Base-by-base conservation (phyloP, 2,888 invertebrate genomes). In the Cremastobaeus sp. region DNA sequence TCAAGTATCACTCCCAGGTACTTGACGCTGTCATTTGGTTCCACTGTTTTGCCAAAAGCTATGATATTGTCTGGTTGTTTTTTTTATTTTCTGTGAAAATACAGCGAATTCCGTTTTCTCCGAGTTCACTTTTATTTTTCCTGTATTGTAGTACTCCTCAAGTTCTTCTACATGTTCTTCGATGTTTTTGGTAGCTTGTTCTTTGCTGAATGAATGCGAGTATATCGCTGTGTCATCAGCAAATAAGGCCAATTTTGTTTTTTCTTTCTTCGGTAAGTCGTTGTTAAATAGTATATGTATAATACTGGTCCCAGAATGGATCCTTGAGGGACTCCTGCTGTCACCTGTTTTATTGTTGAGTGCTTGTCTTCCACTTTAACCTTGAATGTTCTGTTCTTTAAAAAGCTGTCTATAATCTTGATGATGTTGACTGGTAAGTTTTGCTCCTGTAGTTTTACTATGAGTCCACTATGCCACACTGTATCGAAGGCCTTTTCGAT, bases 1-100 rank as follows among this genome's bases (percentile, higher is more conserved):
- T 81, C 80, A 8, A 82, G 54, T 4, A 45, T 21, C 0, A 81
- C 75, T 1, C 78, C 81, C 0, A 82, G 73, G 17, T 81, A 78
- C 62, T 74, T 77, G 3, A 76, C 76, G 15, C 21, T 50, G 8
- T 59, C 62, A 35, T 20, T 43, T n/a, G 11, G 11, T 43, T 64
- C 8, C n/a, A 14, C 1, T 11, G 9, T 6, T 62, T 73, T 3
- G 12, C n/a, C 35, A 12, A 70, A 69, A 5, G 15, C 45, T 12
- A 6, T n/a, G 9, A 8, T 37, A n/a, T 17, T 9, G 11, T 9
- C 17, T 6, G 1, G 21, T 5, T n/a, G 15, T 18, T 4, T 60
- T 14, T 39, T 59, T 69, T 1, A 1, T 71, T 47, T 76, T 72
- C 3, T 25, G 59, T 0, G 37, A 41, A 25, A 77, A 78, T 0